A percentile compares a stretch with the other conserved stretches of the same genome.
Evolutionary conservation across 2,113 vertebrate genomes (phyloP).

Genomic region (Trinectes maculatus): DNA sequence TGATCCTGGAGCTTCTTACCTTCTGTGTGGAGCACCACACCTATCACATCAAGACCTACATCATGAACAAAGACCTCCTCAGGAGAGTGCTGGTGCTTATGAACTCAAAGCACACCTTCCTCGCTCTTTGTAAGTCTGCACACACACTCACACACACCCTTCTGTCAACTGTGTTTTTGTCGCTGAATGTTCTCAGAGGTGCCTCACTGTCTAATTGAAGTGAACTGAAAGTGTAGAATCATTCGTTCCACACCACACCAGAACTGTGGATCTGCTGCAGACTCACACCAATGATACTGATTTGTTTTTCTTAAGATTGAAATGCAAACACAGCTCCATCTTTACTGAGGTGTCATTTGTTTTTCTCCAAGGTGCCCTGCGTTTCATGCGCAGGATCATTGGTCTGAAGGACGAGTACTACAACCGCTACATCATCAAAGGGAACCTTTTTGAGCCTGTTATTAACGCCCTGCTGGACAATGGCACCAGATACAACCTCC

Average conservation of each 20-base stretch:
- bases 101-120: constrained; percentile 98
- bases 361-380: constrained; percentile 89
- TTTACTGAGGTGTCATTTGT: constrained; percentile 10
- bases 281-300: background rate
- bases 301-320: background rate
- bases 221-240: background rate
- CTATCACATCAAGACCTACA: constrained; percentile 99
- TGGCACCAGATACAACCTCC: constrained; percentile 96
- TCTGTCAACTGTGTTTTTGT: background rate
- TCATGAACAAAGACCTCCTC: constrained; percentile 98
- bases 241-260: background rate
- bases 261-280: background rate
- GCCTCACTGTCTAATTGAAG: background rate
- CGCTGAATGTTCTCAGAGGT: background rate
- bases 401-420: constrained; percentile 99
- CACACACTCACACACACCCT: background rate
- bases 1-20: constrained; percentile 95
- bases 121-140: constrained; percentile 94
- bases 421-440: constrained; percentile 98
- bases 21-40: constrained; percentile 98
- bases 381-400: constrained; percentile 98
- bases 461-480: constrained; percentile 98
- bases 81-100: constrained; percentile 96
- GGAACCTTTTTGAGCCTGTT: constrained; percentile 97
- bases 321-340: background rate